Base-by-base conservation (phyloP, 53 echinoderm and acorn worm genomes). In the Stichopus horrens region DNA sequence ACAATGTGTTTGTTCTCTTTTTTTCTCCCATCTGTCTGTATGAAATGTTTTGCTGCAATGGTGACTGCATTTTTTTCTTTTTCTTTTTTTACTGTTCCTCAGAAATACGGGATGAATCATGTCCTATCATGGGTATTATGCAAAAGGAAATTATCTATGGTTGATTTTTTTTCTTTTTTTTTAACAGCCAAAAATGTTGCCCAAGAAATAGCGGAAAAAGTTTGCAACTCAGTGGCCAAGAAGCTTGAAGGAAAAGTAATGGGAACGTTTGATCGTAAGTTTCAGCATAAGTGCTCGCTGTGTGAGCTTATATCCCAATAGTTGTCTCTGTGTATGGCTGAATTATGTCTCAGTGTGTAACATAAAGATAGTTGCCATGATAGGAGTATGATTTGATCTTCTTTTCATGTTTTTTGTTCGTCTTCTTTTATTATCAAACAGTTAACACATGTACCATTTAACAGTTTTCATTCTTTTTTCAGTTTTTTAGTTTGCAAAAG, bases 251-350 rank as follows among this genome's bases (percentile, higher is more conserved):
- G 99, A 7, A 99, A 99, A 89, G 96, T 99, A 68, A 73, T 99
- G 82, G 99, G 99, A 86, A 99, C 99, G 4, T 94, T 99, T 68
- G 96, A 92, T 67, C 96, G 99, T 99, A 94, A 99, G 99, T 71
- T 71, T 71, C 71, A 16, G 37, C 37, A 37, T 37, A 37, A 37
- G 37, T 37, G 37, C 1, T 37, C 37, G 2, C 1, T 37, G 37
- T 37, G 37, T 37, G 37, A 37, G 37, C 37, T 37, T 37, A 2
- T 37, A 37, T 37, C 37, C 37, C 0, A 37, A 37, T 2, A 37
- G 37, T 37, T 37, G 2, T 37, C 37, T 37, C 37, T 37, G 37
- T 37, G 37, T 37, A 37, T 37, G 37, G 37, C 37, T 37, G 0
- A 37, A 37, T 37, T 37, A 37, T 37, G 37, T 37, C 37, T 37